These are phyloP conservation scores for Psettodes erumei DNA, from an alignment of 2,113 vertebrate species.

Conservation along the genomic window DNA sequence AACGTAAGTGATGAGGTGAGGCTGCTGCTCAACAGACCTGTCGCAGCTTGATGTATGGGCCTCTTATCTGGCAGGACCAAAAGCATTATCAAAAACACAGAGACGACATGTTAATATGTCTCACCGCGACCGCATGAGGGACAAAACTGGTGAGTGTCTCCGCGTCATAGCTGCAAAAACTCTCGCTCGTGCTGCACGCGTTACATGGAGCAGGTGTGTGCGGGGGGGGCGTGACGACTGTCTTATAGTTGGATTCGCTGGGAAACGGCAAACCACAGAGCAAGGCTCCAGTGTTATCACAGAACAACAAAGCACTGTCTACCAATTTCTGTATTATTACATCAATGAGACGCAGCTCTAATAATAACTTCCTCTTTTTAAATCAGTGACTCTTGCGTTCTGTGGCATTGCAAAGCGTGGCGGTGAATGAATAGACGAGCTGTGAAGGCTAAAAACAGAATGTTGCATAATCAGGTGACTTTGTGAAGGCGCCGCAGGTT, in stretches of 20 bases:
- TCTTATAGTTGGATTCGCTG: conserved; percentile 54
- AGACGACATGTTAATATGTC: conserved; percentile 66
- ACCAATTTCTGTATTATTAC: conserved; percentile 40
- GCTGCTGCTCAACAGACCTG: conserved; percentile 56
- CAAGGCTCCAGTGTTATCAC: conserved; percentile 20
- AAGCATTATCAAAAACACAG: conserved; percentile 68
- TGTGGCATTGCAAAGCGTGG: conserved; percentile 4
- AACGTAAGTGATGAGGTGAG: conserved; percentile 59
- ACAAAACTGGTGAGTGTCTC: conserved; percentile 51
- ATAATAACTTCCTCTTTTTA: conserved; percentile 53
- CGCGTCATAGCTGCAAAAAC: conserved; percentile 43
- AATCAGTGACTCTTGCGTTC: conserved; percentile 14
- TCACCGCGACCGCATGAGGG: conserved; percentile 57
- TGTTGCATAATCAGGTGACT: conserved; percentile 71
- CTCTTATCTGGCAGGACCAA: conserved; percentile 58
- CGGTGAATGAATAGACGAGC: conserved; percentile 32
- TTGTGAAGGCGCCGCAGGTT: conserved; percentile 67
- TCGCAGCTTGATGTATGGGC: conserved; percentile 63
- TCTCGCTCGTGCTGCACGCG: conserved; percentile 39
- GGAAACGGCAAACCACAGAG: conserved; percentile 44
- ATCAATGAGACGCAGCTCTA: conserved; percentile 32
- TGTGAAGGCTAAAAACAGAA: conserved; percentile 66
- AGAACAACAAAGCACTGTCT: conserved; percentile 35
- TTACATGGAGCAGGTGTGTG: conserved; percentile 45
- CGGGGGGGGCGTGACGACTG: conserved; percentile 40